Base-by-base conservation (phyloP, 2,797 vertebrate species). In the Podarcis siculus region DNA sequence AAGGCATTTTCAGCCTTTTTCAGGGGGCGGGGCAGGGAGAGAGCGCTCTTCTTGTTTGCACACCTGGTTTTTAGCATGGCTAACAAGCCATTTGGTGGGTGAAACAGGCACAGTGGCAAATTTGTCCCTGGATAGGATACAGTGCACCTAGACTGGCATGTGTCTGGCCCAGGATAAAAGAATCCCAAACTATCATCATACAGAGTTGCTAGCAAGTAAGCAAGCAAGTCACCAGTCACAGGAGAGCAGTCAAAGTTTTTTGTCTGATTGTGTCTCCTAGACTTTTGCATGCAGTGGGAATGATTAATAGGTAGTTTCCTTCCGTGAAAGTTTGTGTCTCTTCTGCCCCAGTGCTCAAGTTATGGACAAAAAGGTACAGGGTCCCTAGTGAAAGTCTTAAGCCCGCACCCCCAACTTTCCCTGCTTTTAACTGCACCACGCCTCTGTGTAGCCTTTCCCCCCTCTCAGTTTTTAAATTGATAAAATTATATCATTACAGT, bases 1-100 rank as follows among this genome's bases (percentile, higher is more conserved):
- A 80, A 79, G 66, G 79, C 77, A 64, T 81, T 85, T 67, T 39
- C 72, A 82, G 58, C 61, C 83, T 86, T 89, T 30, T 64, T 55
- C 49, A 17, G 71, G 17, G 61, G 17, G 61, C 6, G 21, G 17
- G 61, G 77, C 23, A 23, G 83, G 72, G 49, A 25, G 83, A 67
- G 58, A 71, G 78, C 39, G 32, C 78, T 86, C 58, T n/a, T 76
- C 61, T 67, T 55, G 78, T 82, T 81, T 86, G 73, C 42, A 85
- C 64, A 58, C 42, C 30, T 64, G 8, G 49, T 81, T 81, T 75
- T n/a, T 30, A 76, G 37, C 35, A 75, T 69, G 42, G 42, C 78
- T 42, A 35, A 69, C 64, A 78, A 61, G 66, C 35, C 25, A 19
- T 82, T 76, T 58, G n/a, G 61, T 66, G 45, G 61, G 32, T 85